Base-by-base conservation (phyloP, 2,888 invertebrate genomes). In the Rhodophaea formosa region DNA sequence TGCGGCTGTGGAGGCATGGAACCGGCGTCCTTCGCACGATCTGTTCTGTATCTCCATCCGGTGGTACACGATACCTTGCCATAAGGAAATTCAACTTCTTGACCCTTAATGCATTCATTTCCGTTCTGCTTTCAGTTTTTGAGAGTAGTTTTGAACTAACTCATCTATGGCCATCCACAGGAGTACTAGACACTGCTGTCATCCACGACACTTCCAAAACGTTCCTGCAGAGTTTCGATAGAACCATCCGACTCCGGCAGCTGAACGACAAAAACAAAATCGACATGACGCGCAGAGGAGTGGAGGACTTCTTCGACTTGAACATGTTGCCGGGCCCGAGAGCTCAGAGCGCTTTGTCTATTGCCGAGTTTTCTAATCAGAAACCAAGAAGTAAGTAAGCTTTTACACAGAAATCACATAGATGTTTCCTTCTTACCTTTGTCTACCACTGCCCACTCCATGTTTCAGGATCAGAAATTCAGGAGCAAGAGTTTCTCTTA, bases 161-260 rank as follows among this genome's bases (percentile, higher is more conserved):
- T n/a, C n/a, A n/a, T n/a, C 17, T 35, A 51, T 16, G 12, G 30
- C 45, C 17, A 8, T 62, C 76, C 77, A 8, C 75, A 95, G 95
- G 90, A 51, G 82, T 88, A 12, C 72, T 95, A 43, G 95, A 95
- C 74, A 92, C 91, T 0, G 91, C 93, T 68, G 74, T 79, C 3
- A 92, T 95, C 23, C 92, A 93, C 42, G 93, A 93, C 42, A 82
- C 85, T 0, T 93, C 93, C 0, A 92, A 93, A 71, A 82, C 80
- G 0, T 95, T 95, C 71, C 86, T 95, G 45, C 92, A 93, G 75
- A 89, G 91, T 57, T 94, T 95, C 61, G 93, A 94, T 70, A 87
- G 87, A 53, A 92, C 92, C 35, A 92, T 93, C 46, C 82, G 91
- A 8, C 70, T 91, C n/a, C 81, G 90, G 1, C 89, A 90, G 59